Evolutionary conservation across 2,113 vertebrate genomes (phyloP).

Genomic region (Odocoileus hemionus): DNA sequence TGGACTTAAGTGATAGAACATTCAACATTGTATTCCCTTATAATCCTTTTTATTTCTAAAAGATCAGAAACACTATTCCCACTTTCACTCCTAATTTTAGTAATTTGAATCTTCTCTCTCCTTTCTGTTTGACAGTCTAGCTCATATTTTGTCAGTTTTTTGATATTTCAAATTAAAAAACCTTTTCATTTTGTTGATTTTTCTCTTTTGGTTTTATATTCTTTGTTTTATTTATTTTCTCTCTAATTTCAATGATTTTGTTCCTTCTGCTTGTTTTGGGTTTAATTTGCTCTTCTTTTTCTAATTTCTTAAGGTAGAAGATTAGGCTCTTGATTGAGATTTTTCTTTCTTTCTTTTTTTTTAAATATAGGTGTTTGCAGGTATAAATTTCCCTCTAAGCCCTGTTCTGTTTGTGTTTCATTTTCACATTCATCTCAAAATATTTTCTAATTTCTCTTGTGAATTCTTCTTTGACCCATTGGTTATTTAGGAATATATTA

Average conservation of each 20-base stretch:
- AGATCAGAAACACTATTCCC: background rate
- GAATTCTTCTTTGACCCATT: background rate
- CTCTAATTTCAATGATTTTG: background rate
- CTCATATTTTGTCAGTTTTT: background rate
- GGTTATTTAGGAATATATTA: background rate
- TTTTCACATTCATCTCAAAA: background rate
- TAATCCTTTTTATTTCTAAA: background rate
- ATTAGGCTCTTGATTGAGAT: background rate
- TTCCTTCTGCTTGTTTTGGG: background rate
- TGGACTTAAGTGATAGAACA: background rate
- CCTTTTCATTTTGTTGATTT: background rate
- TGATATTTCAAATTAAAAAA: background rate
- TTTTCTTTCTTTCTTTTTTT: background rate
- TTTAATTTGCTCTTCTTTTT: background rate
- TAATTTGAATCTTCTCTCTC: background rate
- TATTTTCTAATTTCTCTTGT: background rate
- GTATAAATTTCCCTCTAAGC: background rate
- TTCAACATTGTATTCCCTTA: background rate
- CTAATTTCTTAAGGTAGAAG: background rate
- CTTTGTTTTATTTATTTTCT: background rate
- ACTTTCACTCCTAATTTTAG: background rate
- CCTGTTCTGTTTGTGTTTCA: background rate
- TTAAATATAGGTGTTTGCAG: background rate
- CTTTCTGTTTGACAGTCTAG: background rate
- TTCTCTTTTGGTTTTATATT: background rate